Evolutionary conservation across 2,888 invertebrate species (phyloP), one percentile per base, ranked within the genome.

Genomic region (Asteroscopus sphinx): DNA sequence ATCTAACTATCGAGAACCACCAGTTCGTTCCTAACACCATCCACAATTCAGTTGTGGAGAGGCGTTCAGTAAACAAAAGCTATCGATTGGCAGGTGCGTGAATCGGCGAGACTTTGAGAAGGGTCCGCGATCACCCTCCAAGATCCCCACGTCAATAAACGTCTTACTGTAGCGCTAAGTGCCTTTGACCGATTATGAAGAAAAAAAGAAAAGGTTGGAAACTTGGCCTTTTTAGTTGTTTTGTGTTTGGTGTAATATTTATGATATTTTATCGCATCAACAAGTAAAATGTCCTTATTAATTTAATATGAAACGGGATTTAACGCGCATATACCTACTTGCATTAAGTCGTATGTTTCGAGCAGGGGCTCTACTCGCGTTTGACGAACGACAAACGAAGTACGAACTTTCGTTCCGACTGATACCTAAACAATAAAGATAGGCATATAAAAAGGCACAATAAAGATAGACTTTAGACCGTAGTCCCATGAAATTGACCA

Each of bases 71-170:
- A 83, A 83, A 84, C 82, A 85, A 76, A 75, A 72, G 67, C 64
- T 64, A 81, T 80, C 78, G 78, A 78, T 77, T 77, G 80, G 65
- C 86, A 86, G 84, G 83, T 68, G 73, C 66, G 73, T 68, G 72
- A 73, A 62, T 68, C 51, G 76, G 67, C 56, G 61, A 60, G 80
- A 81, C 82, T 72, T 84, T 85, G 85, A 85, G 66, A 64, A 82
- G 82, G 86, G 84, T 82, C 51, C 56, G 41, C 51, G 72, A 77
- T 70, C 67, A 67, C 60, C 61, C 49, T 61, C 35, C 37, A 42
- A 54, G 47, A 57, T 69, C 71, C 68, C 48, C 62, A 60, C 62
- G 77, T 73, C 77, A 78, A 78, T 81, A 80, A 76, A 81, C 76
- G 73, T 80, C 77, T 77, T 56, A 66, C 61, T 46, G 51, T 63